Conservation (phyloP, 2,888 invertebrate species). For the Dicyrtoma fusca region DNA sequence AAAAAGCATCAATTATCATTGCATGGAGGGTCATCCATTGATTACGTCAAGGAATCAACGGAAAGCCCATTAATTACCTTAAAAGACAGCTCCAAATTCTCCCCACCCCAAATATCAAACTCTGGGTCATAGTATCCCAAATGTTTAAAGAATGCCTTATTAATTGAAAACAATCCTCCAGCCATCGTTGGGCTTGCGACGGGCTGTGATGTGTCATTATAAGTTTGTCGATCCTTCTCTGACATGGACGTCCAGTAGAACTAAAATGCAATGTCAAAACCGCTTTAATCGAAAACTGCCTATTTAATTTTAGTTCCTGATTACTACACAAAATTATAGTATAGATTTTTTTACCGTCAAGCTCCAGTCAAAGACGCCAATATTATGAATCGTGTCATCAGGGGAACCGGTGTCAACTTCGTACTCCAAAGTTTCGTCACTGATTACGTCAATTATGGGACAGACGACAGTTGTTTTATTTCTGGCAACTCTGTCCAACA, state of each 20-base stretch:
- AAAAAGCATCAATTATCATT: not conserved
- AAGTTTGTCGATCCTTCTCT: slow-evolving; percentile 80
- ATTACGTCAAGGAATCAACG: no score
- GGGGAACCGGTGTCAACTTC: slow-evolving; percentile 57
- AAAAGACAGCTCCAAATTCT: slow-evolving; percentile 96
- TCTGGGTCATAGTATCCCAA: slow-evolving; percentile 98
- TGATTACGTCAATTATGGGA: slow-evolving; percentile 58
- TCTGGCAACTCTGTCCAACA: slow-evolving; percentile 61
- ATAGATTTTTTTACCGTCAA: slow-evolving; percentile 1
- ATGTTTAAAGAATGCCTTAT: slow-evolving; percentile 87
- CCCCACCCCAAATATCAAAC: slow-evolving; percentile 99
- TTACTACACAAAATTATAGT: no score
- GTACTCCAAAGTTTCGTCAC: slow-evolving; percentile 63
- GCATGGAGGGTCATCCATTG: no score
- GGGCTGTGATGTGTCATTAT: slow-evolving; percentile 86
- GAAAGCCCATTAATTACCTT: slow-evolving; percentile 71
- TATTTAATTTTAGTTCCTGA: no score
- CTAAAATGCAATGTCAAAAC: slow-evolving; percentile 58
- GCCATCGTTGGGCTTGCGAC: slow-evolving; percentile 84
- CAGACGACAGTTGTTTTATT: slow-evolving; percentile 61
- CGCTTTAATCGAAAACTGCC: no score
- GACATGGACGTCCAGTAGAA: slow-evolving; percentile 99
- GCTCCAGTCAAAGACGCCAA: slow-evolving; percentile 69
- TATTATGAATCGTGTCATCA: slow-evolving; percentile 59
- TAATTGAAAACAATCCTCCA: slow-evolving; percentile 96